Evolutionary conservation across 2,888 invertebrate species (phyloP).

Genomic region (Lepeophtheirus nordmannii): DNA sequence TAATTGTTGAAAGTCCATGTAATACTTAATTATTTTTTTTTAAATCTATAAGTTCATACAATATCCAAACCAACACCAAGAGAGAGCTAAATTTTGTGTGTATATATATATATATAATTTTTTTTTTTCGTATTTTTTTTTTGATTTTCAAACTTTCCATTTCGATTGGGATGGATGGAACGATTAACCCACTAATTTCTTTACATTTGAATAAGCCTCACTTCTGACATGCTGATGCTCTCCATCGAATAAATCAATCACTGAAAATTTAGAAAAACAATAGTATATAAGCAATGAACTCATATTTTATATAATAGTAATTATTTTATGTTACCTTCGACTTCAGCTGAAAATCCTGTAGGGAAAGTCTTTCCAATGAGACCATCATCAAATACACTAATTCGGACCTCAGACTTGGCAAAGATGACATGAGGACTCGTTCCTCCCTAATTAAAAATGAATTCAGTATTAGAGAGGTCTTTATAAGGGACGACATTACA

Average conservation of each 20-base stretch:
- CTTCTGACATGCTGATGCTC: constrained; percentile 26
- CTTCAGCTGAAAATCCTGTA: constrained; percentile 29
- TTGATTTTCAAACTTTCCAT: too few species aligned
- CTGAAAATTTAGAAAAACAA: constrained; percentile 26
- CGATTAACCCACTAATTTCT: constrained; percentile 6
- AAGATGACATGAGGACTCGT: constrained; percentile 29
- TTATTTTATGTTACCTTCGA: constrained; percentile 28
- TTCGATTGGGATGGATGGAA: neutral
- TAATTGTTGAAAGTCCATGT: too few species aligned
- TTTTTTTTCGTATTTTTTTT: too few species aligned
- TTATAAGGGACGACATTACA: neutral
- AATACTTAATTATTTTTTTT: too few species aligned
- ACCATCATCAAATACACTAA: constrained; percentile 28
- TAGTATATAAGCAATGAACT: neutral
- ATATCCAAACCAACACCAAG: too few species aligned
- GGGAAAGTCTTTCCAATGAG: constrained; percentile 25
- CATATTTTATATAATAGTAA: neutral
- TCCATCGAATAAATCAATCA: constrained; percentile 29
- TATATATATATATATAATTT: too few species aligned
- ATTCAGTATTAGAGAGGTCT: too few species aligned
- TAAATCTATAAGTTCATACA: too few species aligned
- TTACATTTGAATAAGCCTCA: constrained; percentile 19
- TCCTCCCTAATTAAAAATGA: constrained; percentile 26
- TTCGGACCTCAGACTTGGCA: constrained; percentile 29
- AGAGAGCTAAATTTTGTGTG: too few species aligned